Percentiles rank a stretch among this genome's conserved stretches.
Evolutionary conservation across 2,797 vertebrate genomes (phyloP).

Genomic region (Hoplostethus atlanticus): DNA sequence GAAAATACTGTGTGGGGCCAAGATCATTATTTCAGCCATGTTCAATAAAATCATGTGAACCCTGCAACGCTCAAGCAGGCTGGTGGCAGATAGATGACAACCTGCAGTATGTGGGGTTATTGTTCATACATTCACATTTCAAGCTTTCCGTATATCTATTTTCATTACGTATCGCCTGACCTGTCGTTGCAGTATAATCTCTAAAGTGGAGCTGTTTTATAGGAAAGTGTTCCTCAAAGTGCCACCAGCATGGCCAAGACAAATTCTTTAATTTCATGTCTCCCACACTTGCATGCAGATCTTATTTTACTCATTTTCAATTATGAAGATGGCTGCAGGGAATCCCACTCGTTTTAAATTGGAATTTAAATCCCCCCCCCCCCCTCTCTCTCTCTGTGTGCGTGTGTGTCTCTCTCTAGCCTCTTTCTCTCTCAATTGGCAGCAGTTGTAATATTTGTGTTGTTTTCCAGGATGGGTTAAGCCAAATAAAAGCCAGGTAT

Average conservation of each 20-base stretch:
- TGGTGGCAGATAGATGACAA: conserved; percentile 38
- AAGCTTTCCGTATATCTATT: conserved; percentile 23
- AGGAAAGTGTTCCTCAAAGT: conserved; percentile 14
- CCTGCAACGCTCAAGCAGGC: conserved; percentile 30
- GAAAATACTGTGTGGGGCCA: conserved; percentile 22
- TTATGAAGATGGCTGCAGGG: conserved; percentile 38
- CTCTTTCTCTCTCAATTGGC: conserved; percentile 16
- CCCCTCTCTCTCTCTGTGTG: background rate
- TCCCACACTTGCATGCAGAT: conserved; percentile 32
- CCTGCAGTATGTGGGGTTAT: conserved; percentile 27
- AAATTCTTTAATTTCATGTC: conserved; percentile 40
- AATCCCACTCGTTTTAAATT: conserved; percentile 5
- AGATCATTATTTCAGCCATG: conserved; percentile 37
- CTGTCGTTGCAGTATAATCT: conserved; percentile 20
- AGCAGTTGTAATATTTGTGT: conserved; percentile 17
- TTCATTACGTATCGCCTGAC: conserved; percentile 45
- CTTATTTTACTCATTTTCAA: conserved; percentile 48
- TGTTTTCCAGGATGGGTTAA: conserved; percentile 9
- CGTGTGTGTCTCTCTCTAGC: background rate
- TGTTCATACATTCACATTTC: conserved; percentile 30
- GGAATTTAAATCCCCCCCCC: conserved; percentile 12
- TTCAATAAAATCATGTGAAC: conserved; percentile 48
- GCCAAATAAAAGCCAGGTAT: background rate
- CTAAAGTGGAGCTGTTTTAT: conserved; percentile 1
- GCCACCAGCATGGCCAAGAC: background rate